These are phyloP conservation scores for Muscina levida DNA, from an alignment of 2,888 invertebrate species.

Conservation along the genomic window DNA sequence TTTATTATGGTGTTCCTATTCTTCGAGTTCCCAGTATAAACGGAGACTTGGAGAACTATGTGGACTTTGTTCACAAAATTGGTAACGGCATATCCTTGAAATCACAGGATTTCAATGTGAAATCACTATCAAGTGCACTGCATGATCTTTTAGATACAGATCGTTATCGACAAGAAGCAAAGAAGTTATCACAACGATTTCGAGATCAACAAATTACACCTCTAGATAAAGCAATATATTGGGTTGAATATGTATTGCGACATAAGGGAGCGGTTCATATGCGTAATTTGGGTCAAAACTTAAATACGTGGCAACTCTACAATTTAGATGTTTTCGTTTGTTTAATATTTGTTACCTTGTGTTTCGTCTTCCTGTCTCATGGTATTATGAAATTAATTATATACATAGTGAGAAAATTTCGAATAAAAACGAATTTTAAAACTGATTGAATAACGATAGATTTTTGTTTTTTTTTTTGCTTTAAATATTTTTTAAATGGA, in stretches of 20 bases:
- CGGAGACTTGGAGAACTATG: background rate
- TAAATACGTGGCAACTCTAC: background rate
- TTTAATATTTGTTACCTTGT: background rate
- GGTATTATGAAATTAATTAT: background rate
- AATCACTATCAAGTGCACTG: background rate
- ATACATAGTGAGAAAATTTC: background rate
- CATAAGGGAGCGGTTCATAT: constrained; percentile 11
- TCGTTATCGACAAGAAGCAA: background rate
- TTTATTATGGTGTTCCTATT: constrained; percentile 78
- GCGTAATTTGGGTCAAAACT: constrained; percentile 23
- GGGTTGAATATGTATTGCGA: background rate
- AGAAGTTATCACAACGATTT: constrained; percentile 6
- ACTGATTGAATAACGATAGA: background rate
- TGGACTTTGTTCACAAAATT: constrained; percentile 30
- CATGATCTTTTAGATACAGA: background rate
- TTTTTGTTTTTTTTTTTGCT: no score
- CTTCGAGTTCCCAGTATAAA: constrained; percentile 75
- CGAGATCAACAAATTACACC: constrained; percentile 28
- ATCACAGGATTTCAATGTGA: background rate
- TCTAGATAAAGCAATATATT: constrained; percentile 3
- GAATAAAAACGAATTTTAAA: constrained; percentile 19
- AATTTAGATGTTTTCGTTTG: constrained; percentile 20
- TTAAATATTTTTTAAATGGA: no score
- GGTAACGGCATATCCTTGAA: constrained; percentile 36
- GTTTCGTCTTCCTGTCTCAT: background rate